Conservation (phyloP, 2,797 vertebrate genomes). For the Anguilla marmorata region DNA sequence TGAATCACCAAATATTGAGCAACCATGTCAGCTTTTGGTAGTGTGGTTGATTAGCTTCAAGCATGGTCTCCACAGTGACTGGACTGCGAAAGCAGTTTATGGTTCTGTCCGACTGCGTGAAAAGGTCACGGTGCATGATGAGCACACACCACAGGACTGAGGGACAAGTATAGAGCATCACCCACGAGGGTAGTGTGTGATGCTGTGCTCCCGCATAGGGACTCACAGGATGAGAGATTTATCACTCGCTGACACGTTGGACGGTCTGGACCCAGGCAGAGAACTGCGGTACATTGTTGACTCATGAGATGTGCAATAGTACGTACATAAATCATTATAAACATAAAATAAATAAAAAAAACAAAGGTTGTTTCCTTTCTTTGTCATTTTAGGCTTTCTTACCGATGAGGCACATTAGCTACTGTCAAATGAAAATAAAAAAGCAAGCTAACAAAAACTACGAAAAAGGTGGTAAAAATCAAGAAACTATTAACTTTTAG, state of each 20-base stretch:
- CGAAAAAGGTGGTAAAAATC: not conserved
- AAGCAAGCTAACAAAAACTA: not conserved
- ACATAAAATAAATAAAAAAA: conserved; percentile 10
- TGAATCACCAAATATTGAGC: not conserved
- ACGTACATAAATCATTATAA: not conserved
- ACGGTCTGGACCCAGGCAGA: not conserved
- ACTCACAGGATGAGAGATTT: not conserved
- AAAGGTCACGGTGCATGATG: not conserved
- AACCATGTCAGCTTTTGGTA: not conserved
- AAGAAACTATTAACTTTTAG: not conserved
- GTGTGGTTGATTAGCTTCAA: not conserved
- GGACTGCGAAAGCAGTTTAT: not conserved
- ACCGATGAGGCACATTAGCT: conserved; percentile 4
- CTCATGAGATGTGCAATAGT: conserved; percentile 14
- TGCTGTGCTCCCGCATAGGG: not conserved
- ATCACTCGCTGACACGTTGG: not conserved
- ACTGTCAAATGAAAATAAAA: not conserved
- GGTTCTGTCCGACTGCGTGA: not conserved
- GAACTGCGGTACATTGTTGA: not conserved
- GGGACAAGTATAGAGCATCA: not conserved
- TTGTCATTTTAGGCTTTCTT: not conserved
- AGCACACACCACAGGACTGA: not conserved
- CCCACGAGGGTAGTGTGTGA: not conserved
- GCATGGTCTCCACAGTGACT: not conserved
- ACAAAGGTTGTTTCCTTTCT: not conserved